A percentile compares a stretch with the other conserved stretches of the same genome.
phyloP scores from a whole-genome alignment of 2,113 vertebrate genomes.

The Petroica traversi region DNA sequence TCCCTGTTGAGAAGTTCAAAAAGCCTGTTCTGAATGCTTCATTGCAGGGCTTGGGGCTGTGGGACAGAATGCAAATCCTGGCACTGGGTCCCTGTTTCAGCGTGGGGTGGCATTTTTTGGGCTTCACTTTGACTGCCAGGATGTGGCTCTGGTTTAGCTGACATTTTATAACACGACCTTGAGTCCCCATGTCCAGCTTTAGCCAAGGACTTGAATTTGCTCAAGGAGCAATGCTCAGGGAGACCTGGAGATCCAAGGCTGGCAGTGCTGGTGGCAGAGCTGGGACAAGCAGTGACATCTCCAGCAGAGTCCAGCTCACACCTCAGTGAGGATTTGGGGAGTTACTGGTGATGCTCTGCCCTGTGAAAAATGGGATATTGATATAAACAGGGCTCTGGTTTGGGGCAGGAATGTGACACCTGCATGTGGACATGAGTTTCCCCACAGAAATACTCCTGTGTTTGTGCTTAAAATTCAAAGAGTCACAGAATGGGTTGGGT shows the following conservation, averaged over 20 bases:
- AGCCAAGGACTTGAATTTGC: neutral
- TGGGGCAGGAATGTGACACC: neutral
- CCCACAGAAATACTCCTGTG: accelerated
- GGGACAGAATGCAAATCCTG: neutral
- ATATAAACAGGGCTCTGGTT: neutral
- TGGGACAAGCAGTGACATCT: neutral
- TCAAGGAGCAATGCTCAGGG: neutral
- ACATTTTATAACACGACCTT: neutral
- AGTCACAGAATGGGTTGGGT: neutral
- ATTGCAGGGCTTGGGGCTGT: neutral
- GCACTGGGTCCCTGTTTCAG: neutral
- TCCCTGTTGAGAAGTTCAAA: conserved; percentile 36
- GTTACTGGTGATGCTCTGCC: neutral
- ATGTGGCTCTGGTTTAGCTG: neutral
- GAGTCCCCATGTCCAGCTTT: neutral
- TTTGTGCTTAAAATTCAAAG: neutral
- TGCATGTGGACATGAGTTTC: accelerated
- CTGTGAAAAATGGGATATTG: neutral
- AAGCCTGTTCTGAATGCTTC: neutral
- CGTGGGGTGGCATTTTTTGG: neutral
- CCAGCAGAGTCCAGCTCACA: neutral
- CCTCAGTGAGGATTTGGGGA: neutral
- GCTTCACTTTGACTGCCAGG: neutral
- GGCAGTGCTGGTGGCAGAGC: neutral
- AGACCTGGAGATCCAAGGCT: neutral